Conservation (phyloP, 2,888 invertebrate genomes). For the Dolomedes plantarius region DNA sequence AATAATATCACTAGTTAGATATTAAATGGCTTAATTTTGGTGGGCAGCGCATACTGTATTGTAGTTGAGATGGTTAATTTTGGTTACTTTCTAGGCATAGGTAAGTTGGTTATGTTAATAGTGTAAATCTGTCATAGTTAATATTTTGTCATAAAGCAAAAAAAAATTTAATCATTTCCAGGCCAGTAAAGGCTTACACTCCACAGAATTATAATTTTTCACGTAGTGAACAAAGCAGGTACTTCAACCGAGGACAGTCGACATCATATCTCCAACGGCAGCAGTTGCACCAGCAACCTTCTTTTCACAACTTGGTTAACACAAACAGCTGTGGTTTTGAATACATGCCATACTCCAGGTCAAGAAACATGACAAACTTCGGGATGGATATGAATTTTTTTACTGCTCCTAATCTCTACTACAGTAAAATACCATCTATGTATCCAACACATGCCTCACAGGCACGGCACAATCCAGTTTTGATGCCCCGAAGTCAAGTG, state of each 20-base stretch:
- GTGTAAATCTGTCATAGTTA: too few species aligned
- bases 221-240: constrained; percentile 68
- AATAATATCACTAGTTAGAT: too few species aligned
- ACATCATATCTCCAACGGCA: constrained; percentile 49
- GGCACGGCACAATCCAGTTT: constrained; percentile 50
- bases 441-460: constrained; percentile 60
- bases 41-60: too few species aligned
- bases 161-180: constrained; percentile 55
- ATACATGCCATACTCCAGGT: constrained; percentile 58
- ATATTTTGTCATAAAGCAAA: constrained; percentile 7
- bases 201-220: constrained; percentile 69
- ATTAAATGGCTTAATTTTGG: too few species aligned
- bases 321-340: constrained; percentile 51
- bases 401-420: constrained; percentile 61
- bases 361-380: constrained; percentile 55
- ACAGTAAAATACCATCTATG: constrained; percentile 50
- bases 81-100: too few species aligned
- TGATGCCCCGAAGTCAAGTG: constrained; percentile 46
- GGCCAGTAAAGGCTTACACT: constrained; percentile 65
- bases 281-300: constrained; percentile 55
- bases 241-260: constrained; percentile 57
- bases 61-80: too few species aligned
- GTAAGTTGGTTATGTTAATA: too few species aligned
- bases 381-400: constrained; percentile 67
- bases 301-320: constrained; percentile 62